These are phyloP conservation scores for Noctua pronuba DNA, from an alignment of 2,888 invertebrate genomes.

Conservation along the genomic window DNA sequence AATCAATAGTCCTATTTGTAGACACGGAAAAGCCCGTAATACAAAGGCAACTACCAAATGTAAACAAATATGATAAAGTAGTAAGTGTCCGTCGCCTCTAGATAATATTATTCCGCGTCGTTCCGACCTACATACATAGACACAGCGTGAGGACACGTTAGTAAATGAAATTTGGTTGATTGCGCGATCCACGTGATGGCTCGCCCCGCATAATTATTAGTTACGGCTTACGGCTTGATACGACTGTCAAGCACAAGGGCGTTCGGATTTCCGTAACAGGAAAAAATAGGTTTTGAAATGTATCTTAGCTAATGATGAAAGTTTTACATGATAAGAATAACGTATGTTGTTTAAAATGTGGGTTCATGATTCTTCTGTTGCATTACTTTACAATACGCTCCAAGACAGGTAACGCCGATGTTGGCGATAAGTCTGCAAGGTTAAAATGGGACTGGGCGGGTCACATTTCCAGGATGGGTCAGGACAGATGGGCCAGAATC, in stretches of 20 bases:
- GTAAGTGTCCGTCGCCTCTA: conserved; percentile 31
- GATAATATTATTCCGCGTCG: conserved; percentile 67
- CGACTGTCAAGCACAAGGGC: conserved; percentile 53
- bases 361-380: not conserved
- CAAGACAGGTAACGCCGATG: no score
- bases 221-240: conserved; percentile 46
- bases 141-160: conserved; percentile 71
- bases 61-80: conserved; percentile 24
- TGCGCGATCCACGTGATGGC: conserved; percentile 70
- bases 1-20: conserved; percentile 1
- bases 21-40: not conserved
- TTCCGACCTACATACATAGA: conserved; percentile 71
- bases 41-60: conserved; percentile 17
- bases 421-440: no score
- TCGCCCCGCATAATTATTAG: conserved; percentile 72
- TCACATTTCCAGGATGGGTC: no score
- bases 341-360: not conserved
- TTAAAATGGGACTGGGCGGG: no score
- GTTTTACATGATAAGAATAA: conserved; percentile 2
- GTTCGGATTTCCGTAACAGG: conserved; percentile 41
- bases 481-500: no score
- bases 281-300: conserved; percentile 10
- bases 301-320: not conserved
- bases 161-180: conserved; percentile 77
- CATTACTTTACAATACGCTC: no score